Percentiles rank a stretch among this genome's conserved stretches.
Evolutionary conservation across 2,888 invertebrate species (phyloP).

Genomic region (Alsophila aescularia): DNA sequence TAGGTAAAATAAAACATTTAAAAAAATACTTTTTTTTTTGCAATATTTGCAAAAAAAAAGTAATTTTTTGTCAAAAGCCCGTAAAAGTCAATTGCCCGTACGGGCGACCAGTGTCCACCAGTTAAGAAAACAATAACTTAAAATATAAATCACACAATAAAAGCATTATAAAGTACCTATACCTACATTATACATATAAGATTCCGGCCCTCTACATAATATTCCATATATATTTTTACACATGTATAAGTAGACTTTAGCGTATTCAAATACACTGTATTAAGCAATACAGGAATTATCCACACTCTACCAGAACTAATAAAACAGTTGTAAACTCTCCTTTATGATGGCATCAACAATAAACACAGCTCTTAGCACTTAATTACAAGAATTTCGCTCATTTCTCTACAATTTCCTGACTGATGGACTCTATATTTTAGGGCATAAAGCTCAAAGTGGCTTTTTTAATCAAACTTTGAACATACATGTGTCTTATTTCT

Average conservation of each 20-base stretch:
- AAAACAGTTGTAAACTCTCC: slow-evolving; percentile 56
- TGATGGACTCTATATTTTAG: neutral
- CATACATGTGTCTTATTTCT: slow-evolving; percentile 15
- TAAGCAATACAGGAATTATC: slow-evolving; percentile 30
- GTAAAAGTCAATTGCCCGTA: too few species aligned
- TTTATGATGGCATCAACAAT: slow-evolving; percentile 57
- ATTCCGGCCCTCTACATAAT: too few species aligned
- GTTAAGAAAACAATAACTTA: too few species aligned
- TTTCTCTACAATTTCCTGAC: slow-evolving; percentile 21
- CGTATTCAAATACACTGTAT: slow-evolving; percentile 6
- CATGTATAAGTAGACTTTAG: neutral
- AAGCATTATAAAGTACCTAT: too few species aligned
- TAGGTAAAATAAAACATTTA: too few species aligned
- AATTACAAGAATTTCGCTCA: slow-evolving; percentile 49
- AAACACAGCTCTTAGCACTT: slow-evolving; percentile 56
- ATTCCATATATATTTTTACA: too few species aligned
- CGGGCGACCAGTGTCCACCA: too few species aligned
- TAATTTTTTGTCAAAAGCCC: too few species aligned
- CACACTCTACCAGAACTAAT: slow-evolving; percentile 49
- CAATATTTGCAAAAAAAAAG: too few species aligned
- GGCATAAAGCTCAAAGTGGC: neutral
- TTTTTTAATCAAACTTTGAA: neutral
- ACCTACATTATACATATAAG: too few species aligned
- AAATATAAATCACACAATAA: too few species aligned
- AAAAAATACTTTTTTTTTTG: too few species aligned